phyloP scores from a whole-genome alignment of 2,797 vertebrate genomes.

The Enteromius anoplus region DNA sequence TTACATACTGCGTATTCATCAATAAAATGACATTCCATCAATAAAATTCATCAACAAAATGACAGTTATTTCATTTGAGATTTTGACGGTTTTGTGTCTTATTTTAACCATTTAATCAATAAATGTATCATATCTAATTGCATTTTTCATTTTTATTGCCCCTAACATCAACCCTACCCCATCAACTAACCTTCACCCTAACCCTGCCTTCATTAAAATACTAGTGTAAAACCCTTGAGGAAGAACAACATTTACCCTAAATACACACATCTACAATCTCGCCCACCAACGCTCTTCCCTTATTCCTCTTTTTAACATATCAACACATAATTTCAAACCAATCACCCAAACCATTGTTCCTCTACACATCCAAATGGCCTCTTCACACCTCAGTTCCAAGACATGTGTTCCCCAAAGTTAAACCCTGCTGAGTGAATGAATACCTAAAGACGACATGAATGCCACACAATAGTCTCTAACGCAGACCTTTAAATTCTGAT shows the following conservation, averaged over 20 bases:
- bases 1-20: neutral
- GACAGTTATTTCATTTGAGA: neutral
- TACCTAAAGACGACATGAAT: conserved; percentile 19
- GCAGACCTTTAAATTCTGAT: conserved; percentile 14
- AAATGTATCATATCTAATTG: neutral
- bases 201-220: neutral
- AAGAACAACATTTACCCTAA: conserved; percentile 16
- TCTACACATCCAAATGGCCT: conserved; percentile 25
- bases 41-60: neutral
- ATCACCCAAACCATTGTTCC: conserved; percentile 21
- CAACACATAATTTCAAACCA: conserved; percentile 7
- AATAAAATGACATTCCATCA: neutral
- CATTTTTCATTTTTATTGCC: neutral
- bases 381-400: conserved; percentile 41
- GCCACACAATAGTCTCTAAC: neutral
- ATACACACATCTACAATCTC: conserved; percentile 27
- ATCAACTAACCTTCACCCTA: neutral
- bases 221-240: neutral
- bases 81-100: neutral
- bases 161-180: neutral
- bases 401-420: conserved; percentile 38
- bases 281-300: neutral
- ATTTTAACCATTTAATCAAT: neutral
- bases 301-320: conserved; percentile 7
- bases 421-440: conserved; percentile 4